These are phyloP conservation scores for Dendrocincla tyrannina DNA, from an alignment of 2,797 vertebrate species.

Conservation along the genomic window DNA sequence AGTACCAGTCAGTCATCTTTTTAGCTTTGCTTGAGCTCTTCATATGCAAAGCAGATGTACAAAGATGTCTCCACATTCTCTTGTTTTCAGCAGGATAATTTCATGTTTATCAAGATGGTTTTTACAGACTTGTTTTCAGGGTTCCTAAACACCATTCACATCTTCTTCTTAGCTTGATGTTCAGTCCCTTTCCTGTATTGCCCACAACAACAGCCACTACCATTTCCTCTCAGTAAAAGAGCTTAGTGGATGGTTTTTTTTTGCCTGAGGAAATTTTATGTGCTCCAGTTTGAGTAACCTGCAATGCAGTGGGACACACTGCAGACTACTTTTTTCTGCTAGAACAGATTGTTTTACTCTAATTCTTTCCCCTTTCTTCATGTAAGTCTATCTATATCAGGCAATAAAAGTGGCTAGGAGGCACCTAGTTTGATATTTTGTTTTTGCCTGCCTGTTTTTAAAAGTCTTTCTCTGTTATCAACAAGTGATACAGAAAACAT, in stretches of 20 bases:
- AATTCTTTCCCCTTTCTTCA: constrained; percentile 3
- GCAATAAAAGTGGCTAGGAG: not conserved
- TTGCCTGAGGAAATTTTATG: not conserved
- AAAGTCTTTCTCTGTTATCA: not conserved
- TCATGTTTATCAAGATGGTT: not conserved
- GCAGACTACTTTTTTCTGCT: not conserved
- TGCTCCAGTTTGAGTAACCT: not conserved
- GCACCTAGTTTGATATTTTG: not conserved
- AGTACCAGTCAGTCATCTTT: not conserved
- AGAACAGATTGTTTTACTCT: not conserved
- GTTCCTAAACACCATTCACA: not conserved
- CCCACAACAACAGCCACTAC: not conserved
- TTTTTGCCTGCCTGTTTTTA: not conserved
- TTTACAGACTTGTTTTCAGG: not conserved
- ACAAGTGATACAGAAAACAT: not conserved
- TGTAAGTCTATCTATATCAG: not conserved
- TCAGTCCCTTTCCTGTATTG: not conserved
- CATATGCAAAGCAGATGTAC: not conserved
- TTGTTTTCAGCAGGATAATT: not conserved
- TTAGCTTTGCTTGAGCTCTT: not conserved
- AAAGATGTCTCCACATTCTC: not conserved
- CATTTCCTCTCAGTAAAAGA: not conserved
- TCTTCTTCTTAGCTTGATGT: not conserved
- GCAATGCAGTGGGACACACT: not conserved
- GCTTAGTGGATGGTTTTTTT: not conserved